A percentile compares a stretch with the other conserved stretches of the same genome.
Conservation (phyloP, 2,113 vertebrate species). For the Indicator indicator region DNA sequence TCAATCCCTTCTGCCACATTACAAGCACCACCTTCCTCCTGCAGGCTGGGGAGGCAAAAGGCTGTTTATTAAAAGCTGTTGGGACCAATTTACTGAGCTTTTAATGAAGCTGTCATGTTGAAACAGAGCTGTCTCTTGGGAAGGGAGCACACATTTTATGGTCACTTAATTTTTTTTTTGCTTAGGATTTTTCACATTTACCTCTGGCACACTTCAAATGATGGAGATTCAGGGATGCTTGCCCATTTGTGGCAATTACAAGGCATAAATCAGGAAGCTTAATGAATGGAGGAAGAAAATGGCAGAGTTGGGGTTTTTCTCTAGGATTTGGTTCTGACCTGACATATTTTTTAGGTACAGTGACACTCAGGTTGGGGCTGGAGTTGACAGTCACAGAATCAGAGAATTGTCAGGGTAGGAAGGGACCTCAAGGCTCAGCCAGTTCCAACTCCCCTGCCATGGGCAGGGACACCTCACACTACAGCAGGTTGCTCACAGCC, state of each 20-base stretch:
- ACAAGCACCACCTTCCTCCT: background rate
- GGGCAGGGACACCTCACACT: too few species aligned
- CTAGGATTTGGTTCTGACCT: too few species aligned
- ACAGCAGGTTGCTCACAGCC: too few species aligned
- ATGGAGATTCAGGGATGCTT: conserved; percentile 5
- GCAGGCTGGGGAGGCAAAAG: fast-evolving
- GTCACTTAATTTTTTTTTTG: conserved; percentile 15
- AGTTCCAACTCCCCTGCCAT: too few species aligned
- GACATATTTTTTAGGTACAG: too few species aligned
- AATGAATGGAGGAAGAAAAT: background rate
- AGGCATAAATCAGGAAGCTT: background rate
- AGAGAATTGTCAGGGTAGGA: too few species aligned
- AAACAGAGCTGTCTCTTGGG: background rate
- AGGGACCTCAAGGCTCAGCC: too few species aligned
- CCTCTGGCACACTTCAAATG: background rate
- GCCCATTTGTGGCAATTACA: background rate
- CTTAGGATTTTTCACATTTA: background rate
- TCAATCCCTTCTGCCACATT: background rate
- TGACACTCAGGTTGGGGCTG: too few species aligned
- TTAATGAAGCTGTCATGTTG: conserved; percentile 33
- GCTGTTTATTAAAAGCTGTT: background rate
- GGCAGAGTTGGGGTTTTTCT: background rate
- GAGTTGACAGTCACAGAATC: too few species aligned
- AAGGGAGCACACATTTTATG: background rate
- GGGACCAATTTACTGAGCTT: conserved; percentile 1